Evolutionary conservation across 2,888 invertebrate species (phyloP), one percentile per base, ranked within the genome.

Genomic region (Dicyrtoma fusca): DNA sequence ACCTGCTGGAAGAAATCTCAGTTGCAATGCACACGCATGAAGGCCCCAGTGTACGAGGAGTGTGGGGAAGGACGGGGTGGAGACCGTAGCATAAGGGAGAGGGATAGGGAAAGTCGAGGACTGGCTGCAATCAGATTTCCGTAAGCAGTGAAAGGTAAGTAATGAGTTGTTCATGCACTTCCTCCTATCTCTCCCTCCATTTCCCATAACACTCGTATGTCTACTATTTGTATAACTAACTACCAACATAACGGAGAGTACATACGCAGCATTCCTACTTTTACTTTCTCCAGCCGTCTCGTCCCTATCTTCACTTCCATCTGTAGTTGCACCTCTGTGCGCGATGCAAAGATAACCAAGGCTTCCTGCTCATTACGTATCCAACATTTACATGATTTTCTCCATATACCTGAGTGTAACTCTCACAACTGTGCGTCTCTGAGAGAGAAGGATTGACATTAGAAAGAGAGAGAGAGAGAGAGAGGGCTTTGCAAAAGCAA

Each of bases 111-210:
- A 34, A 34, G 34, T 34, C 4, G 34, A 34, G 34, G 34, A 34
- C 34, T 34, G 34, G 8, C n/a, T 57, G 57, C 57, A 57, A 57
- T 57, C 57, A 57, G 57, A 57, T 57, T 57, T 57, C 11, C 57
- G 17, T 53, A 14, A 53, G 19, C 53, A 53, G 53, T 57, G 57
- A 23, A 57, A 57, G 26, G 57, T 57, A 57, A 57, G 57, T 57
- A 57, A 57, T 57, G 57, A 57, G 53, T 53, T 53, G 19, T 53
- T 53, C 53, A 53, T 53, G 57, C 17, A 57, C 23, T 57, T 57
- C 25, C 57, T 57, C 57, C 25, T 25, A 49, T 49, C 49, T 11
- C n/a, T 6, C 4, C 49, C 17, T 6, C 49, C 14, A 4, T 4
- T 57, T 25, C 23, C 10, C 57, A 57, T 6, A 21, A 34, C 34